Percentiles rank a stretch among this genome's conserved stretches.
Evolutionary conservation across 2,888 invertebrate genomes (phyloP).

Genomic region (Microdon myrmicae): DNA sequence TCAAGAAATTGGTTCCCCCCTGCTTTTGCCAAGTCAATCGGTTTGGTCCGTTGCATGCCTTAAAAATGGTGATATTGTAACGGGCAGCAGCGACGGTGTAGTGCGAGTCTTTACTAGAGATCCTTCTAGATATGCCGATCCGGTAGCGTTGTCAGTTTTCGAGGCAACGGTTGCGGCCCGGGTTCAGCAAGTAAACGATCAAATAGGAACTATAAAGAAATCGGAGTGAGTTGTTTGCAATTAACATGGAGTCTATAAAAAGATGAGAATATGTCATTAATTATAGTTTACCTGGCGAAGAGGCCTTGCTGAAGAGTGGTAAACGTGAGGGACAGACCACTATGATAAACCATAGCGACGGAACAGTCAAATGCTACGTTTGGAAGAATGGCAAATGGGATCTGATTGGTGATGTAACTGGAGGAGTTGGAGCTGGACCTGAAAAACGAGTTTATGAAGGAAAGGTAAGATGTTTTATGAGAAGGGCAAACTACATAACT

Average conservation of each 20-base stretch:
- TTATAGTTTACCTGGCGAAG: conserved; percentile 81
- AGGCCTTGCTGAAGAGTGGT: conserved; percentile 81
- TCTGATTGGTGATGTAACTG: conserved; percentile 89
- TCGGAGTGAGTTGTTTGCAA: conserved; percentile 74
- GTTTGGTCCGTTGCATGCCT: conserved; percentile 88
- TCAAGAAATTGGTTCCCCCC: conserved; percentile 59
- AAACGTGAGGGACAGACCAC: conserved; percentile 83
- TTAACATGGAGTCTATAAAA: neutral
- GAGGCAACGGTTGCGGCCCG: conserved; percentile 78
- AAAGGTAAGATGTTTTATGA: conserved; percentile 65
- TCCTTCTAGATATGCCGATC: conserved; percentile 75
- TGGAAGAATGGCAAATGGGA: conserved; percentile 83
- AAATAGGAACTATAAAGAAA: conserved; percentile 86
- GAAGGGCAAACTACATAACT: neutral
- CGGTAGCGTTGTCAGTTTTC: conserved; percentile 72
- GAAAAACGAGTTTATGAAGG: conserved; percentile 87
- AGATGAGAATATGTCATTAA: neutral
- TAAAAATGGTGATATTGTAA: conserved; percentile 88
- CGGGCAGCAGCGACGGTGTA: conserved; percentile 88
- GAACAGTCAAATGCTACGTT: conserved; percentile 80
- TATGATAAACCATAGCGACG: conserved; percentile 79
- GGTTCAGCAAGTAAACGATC: conserved; percentile 72
- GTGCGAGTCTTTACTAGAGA: conserved; percentile 86
- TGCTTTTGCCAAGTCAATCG: conserved; percentile 80
- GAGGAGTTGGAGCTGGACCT: conserved; percentile 74